Conservation (phyloP, 1,140 invertebrate species). For the Panagrolaimus sp. region DNA sequence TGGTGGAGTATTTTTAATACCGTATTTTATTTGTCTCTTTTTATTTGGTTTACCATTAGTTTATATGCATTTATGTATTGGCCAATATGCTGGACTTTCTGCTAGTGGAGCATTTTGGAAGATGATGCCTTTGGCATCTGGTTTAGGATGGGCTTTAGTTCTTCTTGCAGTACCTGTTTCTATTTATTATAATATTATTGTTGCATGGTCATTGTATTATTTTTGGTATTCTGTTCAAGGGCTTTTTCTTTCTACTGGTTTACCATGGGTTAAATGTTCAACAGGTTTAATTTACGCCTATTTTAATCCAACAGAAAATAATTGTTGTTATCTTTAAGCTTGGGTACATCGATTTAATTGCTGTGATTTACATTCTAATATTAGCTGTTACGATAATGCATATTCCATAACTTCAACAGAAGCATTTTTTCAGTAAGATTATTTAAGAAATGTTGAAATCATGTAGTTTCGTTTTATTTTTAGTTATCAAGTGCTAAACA, state of each 20-base stretch:
- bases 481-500: constrained; percentile 49
- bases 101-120: constrained; percentile 43
- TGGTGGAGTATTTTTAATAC: constrained; percentile 53
- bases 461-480: constrained; percentile 17
- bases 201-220: constrained; percentile 61
- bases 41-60: constrained; percentile 56
- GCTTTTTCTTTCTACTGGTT: constrained; percentile 30
- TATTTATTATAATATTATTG: constrained; percentile 62
- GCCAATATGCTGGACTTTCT: constrained; percentile 55
- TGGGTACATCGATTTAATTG: constrained; percentile 46
- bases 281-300: constrained; percentile 18
- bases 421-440: constrained; percentile 53
- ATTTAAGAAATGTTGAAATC: background rate
- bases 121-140: constrained; percentile 53
- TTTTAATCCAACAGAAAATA: background rate
- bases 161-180: constrained; percentile 59
- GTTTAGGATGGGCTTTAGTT: constrained; percentile 62
- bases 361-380: constrained; percentile 31
- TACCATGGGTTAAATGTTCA: constrained; percentile 41
- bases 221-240: constrained; percentile 53
- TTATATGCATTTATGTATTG: constrained; percentile 51
- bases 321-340: constrained; percentile 22
- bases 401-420: constrained; percentile 47
- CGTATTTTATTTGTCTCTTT: constrained; percentile 50
- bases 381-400: constrained; percentile 30